These are phyloP conservation scores for Eledone cirrhosa DNA, from an alignment of 2,888 invertebrate genomes.

Conservation along the genomic window DNA sequence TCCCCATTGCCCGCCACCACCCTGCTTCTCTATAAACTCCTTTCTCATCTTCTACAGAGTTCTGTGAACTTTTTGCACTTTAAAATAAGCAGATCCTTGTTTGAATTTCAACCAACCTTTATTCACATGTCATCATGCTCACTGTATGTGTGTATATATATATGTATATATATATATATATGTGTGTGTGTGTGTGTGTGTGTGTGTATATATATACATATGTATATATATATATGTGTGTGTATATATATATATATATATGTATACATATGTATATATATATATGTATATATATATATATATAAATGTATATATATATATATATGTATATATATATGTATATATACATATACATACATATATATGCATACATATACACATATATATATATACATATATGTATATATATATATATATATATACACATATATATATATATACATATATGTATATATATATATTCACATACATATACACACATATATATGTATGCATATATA, in stretches of 20 bases:
- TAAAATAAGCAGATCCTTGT: no score
- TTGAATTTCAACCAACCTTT: no score
- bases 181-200: no score
- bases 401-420: not conserved
- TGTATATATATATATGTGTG: not conserved
- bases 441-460: not conserved
- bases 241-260: not conserved
- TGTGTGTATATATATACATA: not conserved
- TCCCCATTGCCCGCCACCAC: no score
- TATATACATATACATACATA: not conserved
- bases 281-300: not conserved
- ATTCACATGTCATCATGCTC: no score
- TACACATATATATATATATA: not conserved
- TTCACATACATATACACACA: not conserved
- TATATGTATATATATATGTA: not conserved
- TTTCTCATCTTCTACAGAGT: no score
- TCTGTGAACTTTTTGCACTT: no score
- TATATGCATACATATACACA: not conserved
- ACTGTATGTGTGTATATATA: no score
- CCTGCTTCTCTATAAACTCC: no score
- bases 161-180: no score
- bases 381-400: not conserved
- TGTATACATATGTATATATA: not conserved
- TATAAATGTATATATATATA: not conserved
- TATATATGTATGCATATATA: not conserved